Base-by-base conservation (phyloP, 2,797 vertebrate genomes). In the Enteromius radiatus region DNA sequence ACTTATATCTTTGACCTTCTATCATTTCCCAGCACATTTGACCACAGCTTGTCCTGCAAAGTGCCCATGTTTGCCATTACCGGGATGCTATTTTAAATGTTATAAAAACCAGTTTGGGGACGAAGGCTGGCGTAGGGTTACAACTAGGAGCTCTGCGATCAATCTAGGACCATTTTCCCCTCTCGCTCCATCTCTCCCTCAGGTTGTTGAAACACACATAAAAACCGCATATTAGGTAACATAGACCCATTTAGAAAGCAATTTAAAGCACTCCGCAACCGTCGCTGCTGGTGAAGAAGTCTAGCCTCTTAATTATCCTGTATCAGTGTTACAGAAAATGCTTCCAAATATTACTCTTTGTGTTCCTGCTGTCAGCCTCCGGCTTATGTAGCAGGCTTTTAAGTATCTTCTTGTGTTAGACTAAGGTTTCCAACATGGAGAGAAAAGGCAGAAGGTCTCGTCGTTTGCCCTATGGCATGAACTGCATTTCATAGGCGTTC, bases 201-300 rank as follows among this genome's bases (percentile, higher is more conserved):
- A 82, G 88, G 93, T 92, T 93, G 92, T 92, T 91, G 89, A 89
- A 92, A 93, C 92, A 91, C 84, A 54, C 87, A 88, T 88, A 88
- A 84, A 92, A 95, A 92, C 92, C 94, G 76, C 94, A 95, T 94
- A 95, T 95, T 94, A 90, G 91, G 91, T 95, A 94, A 95, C 95
- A 94, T 69, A 87, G 90, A 87, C 67, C 89, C 91, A 93, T 94
- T 96, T 94, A 94, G 91, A 92, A 89, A 92, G 91, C 93, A 91
- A 93, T 94, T 94, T 93, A 91, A 94, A 89, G 89, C 87, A 90
- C 92, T 91, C 90, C 88, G 88, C 87, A 82, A 89, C 90, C 88
- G 73, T 84, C 68, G 56, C 41, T 86, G 85, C 90, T 85, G 79
- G 85, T 91, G 92, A 94, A 92, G 91, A 89, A 94, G 90, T 92